These are phyloP conservation scores for Leucosticte australis DNA, from an alignment of 2,113 vertebrate genomes.

Conservation along the genomic window DNA sequence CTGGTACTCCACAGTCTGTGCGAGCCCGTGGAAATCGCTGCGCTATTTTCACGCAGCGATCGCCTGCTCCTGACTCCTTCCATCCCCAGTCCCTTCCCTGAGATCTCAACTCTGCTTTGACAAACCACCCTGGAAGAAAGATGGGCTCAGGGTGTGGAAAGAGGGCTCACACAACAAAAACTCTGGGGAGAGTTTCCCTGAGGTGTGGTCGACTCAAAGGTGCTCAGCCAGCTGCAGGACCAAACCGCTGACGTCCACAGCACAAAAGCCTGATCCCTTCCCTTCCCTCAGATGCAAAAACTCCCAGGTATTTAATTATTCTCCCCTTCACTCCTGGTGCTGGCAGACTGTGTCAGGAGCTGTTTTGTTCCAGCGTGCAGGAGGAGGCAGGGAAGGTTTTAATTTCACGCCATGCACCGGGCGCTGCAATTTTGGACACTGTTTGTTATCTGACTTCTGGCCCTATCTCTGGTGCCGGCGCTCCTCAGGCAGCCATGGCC, in stretches of 20 bases:
- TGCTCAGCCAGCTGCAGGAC: neutral
- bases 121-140: constrained; percentile 4
- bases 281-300: neutral
- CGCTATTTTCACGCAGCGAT: constrained; percentile 72
- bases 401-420: constrained; percentile 67
- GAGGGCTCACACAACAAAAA: neutral
- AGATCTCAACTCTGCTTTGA: constrained; percentile 37
- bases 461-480: constrained; percentile 36
- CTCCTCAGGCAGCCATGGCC: constrained; percentile 34
- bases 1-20: constrained; percentile 65
- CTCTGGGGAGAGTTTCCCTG: neutral
- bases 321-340: constrained; percentile 41
- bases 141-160: neutral
- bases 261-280: neutral
- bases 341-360: constrained; percentile 20
- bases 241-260: neutral
- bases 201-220: neutral
- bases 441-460: constrained; percentile 66
- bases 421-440: constrained; percentile 47
- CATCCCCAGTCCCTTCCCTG: neutral
- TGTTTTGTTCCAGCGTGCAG: constrained; percentile 5
- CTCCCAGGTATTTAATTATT: constrained; percentile 37
- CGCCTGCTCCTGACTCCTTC: constrained; percentile 69
- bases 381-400: constrained; percentile 41
- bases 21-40: constrained; percentile 67